These are phyloP conservation scores for Hyposoter didymator DNA, from an alignment of 2,888 invertebrate genomes.

Conservation along the genomic window DNA sequence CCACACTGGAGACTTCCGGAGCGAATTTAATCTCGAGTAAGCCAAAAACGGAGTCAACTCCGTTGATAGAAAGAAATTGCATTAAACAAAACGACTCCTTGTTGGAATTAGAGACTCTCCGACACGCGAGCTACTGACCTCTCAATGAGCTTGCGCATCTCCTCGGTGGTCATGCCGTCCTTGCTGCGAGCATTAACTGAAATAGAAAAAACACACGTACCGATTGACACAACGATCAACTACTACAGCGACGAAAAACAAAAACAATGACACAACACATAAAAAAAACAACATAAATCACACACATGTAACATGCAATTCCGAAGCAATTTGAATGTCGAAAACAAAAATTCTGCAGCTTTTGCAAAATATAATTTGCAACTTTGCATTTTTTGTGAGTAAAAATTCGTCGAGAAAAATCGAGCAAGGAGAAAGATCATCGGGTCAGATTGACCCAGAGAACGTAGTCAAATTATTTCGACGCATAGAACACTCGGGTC, in stretches of 20 bases:
- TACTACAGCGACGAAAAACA: conserved; percentile 74
- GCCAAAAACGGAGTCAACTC: conserved; percentile 57
- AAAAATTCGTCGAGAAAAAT: neutral
- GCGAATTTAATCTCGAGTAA: conserved; percentile 48
- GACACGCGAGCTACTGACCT: conserved; percentile 90
- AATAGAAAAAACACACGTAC: conserved; percentile 87
- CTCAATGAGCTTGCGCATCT: conserved; percentile 98
- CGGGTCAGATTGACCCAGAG: neutral
- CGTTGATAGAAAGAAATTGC: conserved; percentile 29
- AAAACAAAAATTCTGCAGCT: neutral
- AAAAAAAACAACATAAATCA: conserved; percentile 55
- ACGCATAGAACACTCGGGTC: neutral
- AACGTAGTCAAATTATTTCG: neutral
- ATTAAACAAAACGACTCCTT: conserved; percentile 56
- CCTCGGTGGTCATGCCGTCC: conserved; percentile 97
- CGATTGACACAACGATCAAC: conserved; percentile 85
- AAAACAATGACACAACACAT: conserved; percentile 60
- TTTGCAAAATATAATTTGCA: neutral
- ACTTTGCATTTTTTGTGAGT: neutral
- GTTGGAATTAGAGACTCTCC: conserved; percentile 58
- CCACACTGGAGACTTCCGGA: conserved; percentile 4
- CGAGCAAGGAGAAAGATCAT: neutral
- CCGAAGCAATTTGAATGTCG: conserved; percentile 33
- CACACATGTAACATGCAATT: conserved; percentile 61
- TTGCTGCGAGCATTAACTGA: conserved; percentile 89